These are phyloP conservation scores for Hiodon alosoides DNA, from an alignment of 2,113 vertebrate genomes.

Conservation along the genomic window DNA sequence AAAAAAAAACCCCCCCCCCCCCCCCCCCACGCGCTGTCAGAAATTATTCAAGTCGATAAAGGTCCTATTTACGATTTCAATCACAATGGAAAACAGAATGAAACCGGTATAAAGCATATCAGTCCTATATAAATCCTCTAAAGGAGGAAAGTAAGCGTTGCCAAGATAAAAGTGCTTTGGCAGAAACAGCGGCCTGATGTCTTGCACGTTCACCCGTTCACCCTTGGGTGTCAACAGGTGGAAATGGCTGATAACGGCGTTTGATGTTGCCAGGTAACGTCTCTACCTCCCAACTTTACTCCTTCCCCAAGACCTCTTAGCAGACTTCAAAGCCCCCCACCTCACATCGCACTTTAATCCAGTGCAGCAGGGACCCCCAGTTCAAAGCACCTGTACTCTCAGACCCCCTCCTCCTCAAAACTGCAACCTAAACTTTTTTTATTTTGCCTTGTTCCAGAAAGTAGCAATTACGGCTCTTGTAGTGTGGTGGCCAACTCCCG, in stretches of 20 bases:
- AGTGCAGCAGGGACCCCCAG: constrained; percentile 85
- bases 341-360: constrained; percentile 86
- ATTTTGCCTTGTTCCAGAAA: constrained; percentile 71
- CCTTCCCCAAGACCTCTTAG: constrained; percentile 85
- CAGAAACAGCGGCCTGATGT: constrained; percentile 38
- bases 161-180: constrained; percentile 23
- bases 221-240: constrained; percentile 78
- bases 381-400: constrained; percentile 90
- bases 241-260: constrained; percentile 72
- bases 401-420: constrained; percentile 66
- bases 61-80: too few species aligned
- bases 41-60: too few species aligned
- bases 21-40: too few species aligned
- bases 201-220: constrained; percentile 59
- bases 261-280: constrained; percentile 87
- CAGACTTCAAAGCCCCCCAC: constrained; percentile 90
- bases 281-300: constrained; percentile 84
- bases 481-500: constrained; percentile 73
- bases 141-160: neutral
- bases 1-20: too few species aligned
- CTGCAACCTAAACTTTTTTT: constrained; percentile 76
- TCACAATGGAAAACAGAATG: too few species aligned
- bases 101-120: neutral
- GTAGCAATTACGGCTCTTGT: constrained; percentile 79
- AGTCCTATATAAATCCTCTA: neutral